phyloP scores from a whole-genome alignment of 2,888 invertebrate genomes.

The Acrobasis suavella region DNA sequence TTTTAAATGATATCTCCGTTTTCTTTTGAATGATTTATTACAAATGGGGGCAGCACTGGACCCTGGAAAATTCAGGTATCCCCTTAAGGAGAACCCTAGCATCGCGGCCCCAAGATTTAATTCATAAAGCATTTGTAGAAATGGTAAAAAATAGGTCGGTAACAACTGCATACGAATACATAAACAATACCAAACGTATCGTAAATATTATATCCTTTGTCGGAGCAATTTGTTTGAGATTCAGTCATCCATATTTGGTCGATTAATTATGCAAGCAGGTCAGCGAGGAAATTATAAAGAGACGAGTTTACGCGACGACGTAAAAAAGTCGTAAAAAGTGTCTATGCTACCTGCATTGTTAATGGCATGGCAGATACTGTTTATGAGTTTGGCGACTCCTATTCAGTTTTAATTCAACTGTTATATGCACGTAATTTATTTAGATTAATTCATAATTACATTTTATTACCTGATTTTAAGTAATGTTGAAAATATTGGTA shows the following conservation, averaged over 20 bases:
- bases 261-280: conserved; percentile 20
- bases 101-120: no score
- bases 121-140: no score
- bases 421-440: not conserved
- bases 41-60: no score
- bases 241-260: conserved; percentile 8
- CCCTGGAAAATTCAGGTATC: no score
- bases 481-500: not conserved
- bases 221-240: not conserved
- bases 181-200: not conserved
- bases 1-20: no score
- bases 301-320: conserved; percentile 1
- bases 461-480: not conserved
- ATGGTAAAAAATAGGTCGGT: no score
- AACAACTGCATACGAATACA: not conserved
- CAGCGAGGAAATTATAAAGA: conserved; percentile 12
- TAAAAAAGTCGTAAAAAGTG: conserved; percentile 13
- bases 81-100: no score
- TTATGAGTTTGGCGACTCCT: not conserved
- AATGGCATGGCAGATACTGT: not conserved
- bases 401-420: not conserved
- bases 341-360: conserved; percentile 11
- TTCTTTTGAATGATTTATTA: no score
- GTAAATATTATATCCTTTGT: no score
- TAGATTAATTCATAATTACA: not conserved